Evolutionary conservation across 1,140 invertebrate species (phyloP), one percentile per base, ranked within the genome.

Genomic region (Drosophila erecta): DNA sequence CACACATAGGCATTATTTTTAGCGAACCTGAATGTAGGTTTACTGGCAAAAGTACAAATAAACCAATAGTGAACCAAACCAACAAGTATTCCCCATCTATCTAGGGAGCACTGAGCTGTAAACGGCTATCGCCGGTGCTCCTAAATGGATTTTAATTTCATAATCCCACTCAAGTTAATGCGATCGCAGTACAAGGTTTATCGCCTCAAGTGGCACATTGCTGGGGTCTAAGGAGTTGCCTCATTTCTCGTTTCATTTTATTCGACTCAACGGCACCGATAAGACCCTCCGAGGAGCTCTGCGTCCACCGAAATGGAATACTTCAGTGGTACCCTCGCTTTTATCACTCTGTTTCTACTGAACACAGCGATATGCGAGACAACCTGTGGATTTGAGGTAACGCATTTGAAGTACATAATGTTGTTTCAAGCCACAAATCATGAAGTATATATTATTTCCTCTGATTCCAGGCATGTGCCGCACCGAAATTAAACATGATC

Each of bases 391-490:
- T 89, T 79, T 54, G 62, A 89, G 66, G 83, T 89, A 65, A 38
- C n/a, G 14, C 10, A n/a, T 17, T 27, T 17, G 4, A 41, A 41
- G 30, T 40, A 38, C 15, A 10, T 40, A 1, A 14, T n/a, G 11
- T 4, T 0, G 30, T 46, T 14, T 12, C 11, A 24, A 2, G 7
- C 4, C 0, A 8, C 12, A 24, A 7, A 20, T 22, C 20, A 4
- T 1, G 1, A 44, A 14, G 8, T n/a, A 20, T n/a, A n/a, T n/a
- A n/a, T n/a, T n/a, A n/a, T 17, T 11, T 1, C 35, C 3, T 22
- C 15, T 35, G 8, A 30, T 64, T 54, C 4, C 73, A 96, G 96
- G 94, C 94, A 22, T 87, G 81, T 44, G 78, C 37, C 96, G 96
- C 72, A 92, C 94, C 2, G 75, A 93, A 95, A 58, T 74, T 93